Evolutionary conservation across 2,113 vertebrate species (phyloP), one percentile per base, ranked within the genome.

Genomic region (Smithornis capensis): DNA sequence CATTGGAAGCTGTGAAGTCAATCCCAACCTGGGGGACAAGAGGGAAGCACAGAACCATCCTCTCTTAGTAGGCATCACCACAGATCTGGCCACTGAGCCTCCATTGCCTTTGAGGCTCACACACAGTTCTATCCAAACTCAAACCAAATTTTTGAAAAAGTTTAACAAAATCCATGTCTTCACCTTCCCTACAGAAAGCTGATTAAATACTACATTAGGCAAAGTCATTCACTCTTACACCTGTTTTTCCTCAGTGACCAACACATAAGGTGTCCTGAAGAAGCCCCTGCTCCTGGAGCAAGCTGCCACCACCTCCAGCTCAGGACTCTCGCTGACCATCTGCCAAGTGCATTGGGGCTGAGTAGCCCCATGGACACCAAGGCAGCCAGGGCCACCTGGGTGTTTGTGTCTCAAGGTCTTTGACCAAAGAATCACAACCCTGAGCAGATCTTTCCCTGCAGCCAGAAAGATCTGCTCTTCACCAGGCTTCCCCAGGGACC

Each of bases 1-100:
- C 99, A 0, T 99, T 99, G 92, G 99, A 99, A 47, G 99, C 99
- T 37, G 99, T 99, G 97, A 99, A 99, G 97, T 99, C 99, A 83
- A 99, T 99, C 42, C 99, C 99, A 28, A 99, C 99, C 99, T 99
- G 94, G 16, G 70, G 53, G 44, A 52, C 10, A 31, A 76, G 49
- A 83, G 9, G 91, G 68, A 82, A 55, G 68, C 40, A 92, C 4
- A 86, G 75, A 77, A 4, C 25, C 12, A 1, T 22, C 14, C 40
- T 64, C 80, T 5, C 3, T 92, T 12, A 88, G 63, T 60, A 57
- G 65, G 24, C 33, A 29, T 18, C 53, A 38, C 38, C 14, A 22
- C 35, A 60, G 53, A 83, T 44, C 45, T 12, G 49, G 24, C 45
- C 50, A 59, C 42, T 1, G 2, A 70, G 27, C 60, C 57, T 42